phyloP scores from a whole-genome alignment of 1,140 invertebrate genomes.

The Aphidius gifuensis region DNA sequence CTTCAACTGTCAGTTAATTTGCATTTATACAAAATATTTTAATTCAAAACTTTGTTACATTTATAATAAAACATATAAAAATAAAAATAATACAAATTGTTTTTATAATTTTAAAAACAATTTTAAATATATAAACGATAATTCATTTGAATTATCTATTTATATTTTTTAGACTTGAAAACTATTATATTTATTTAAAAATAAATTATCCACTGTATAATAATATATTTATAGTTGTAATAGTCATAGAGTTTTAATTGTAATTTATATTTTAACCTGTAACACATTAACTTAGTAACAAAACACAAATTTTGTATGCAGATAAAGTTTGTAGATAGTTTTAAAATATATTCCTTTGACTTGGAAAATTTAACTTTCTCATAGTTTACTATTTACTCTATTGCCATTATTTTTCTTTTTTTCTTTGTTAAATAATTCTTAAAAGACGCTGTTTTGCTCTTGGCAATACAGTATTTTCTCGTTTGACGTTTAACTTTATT shows the following conservation, averaged over 20 bases:
- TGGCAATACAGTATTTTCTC: neutral
- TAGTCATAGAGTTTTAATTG: conserved; percentile 28
- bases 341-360: conserved; percentile 8
- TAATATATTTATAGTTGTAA: conserved; percentile 16
- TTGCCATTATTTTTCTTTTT: too few species aligned
- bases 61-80: too few species aligned
- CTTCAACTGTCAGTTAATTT: conserved; percentile 3
- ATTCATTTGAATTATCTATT: too few species aligned
- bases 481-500: conserved; percentile 16
- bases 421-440: too few species aligned
- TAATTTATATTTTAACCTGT: conserved; percentile 24
- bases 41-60: too few species aligned
- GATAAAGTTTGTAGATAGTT: conserved; percentile 7
- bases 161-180: too few species aligned
- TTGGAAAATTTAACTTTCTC: neutral
- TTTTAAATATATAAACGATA: too few species aligned
- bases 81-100: too few species aligned
- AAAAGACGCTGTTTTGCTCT: neutral
- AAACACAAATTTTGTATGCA: conserved; percentile 22
- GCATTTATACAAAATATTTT: conserved; percentile 11
- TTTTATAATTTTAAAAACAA: too few species aligned
- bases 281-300: conserved; percentile 25
- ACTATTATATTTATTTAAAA: too few species aligned
- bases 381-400: too few species aligned
- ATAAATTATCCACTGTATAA: neutral